Evolutionary conservation across 2,797 vertebrate species (phyloP).

Genomic region (Menidia menidia): DNA sequence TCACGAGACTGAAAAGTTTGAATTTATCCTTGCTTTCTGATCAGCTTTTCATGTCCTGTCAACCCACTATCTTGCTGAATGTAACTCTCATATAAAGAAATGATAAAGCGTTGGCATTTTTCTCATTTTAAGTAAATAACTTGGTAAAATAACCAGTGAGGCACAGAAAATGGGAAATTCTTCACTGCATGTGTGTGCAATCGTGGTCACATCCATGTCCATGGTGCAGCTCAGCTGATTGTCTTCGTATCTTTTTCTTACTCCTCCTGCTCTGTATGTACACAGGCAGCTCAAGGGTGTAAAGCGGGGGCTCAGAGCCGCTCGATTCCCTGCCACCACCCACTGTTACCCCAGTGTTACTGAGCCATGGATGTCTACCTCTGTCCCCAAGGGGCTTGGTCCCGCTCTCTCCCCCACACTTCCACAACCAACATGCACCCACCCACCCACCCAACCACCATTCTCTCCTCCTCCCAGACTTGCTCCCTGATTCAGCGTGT

Average conservation of each 20-base stretch:
- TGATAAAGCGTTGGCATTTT: slow-evolving; percentile 48
- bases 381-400: slow-evolving; percentile 88
- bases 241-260: slow-evolving; percentile 53
- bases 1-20: slow-evolving; percentile 27
- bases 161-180: slow-evolving; percentile 44
- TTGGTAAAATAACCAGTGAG: slow-evolving; percentile 38
- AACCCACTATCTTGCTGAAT: slow-evolving; percentile 25
- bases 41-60: slow-evolving; percentile 16
- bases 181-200: slow-evolving; percentile 61
- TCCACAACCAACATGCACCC: slow-evolving; percentile 59
- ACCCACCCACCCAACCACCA: slow-evolving; percentile 82
- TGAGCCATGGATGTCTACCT: slow-evolving; percentile 89
- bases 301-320: slow-evolving; percentile 84
- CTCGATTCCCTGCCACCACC: slow-evolving; percentile 86
- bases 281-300: slow-evolving; percentile 85
- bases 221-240: slow-evolving; percentile 57
- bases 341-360: slow-evolving; percentile 88
- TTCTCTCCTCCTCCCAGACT: slow-evolving; percentile 78
- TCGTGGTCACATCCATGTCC: slow-evolving; percentile 51
- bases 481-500: slow-evolving; percentile 96
- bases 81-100: slow-evolving; percentile 47
- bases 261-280: slow-evolving; percentile 63
- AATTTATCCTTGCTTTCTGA: slow-evolving; percentile 35
- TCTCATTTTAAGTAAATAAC: slow-evolving; percentile 37
- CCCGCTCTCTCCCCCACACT: slow-evolving; percentile 59